phyloP scores from a whole-genome alignment of 1,140 invertebrate genomes.

The Aphaenogaster floridana region DNA sequence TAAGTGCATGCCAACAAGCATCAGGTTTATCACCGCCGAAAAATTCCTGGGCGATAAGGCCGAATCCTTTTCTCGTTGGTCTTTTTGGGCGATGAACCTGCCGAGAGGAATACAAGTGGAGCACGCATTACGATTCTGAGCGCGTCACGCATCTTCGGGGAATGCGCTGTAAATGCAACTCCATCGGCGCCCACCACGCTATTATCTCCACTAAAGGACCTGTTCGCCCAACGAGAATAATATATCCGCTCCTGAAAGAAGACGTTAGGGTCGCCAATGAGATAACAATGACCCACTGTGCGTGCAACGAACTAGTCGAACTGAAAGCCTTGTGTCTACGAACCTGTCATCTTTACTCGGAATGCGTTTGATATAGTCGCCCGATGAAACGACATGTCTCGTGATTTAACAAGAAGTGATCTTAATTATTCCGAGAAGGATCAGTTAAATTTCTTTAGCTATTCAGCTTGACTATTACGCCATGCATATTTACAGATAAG shows the following conservation, averaged over 20 bases:
- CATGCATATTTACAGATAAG: neutral
- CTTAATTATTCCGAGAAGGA: constrained; percentile 45
- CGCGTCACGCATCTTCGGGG: constrained; percentile 69
- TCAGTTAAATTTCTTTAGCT: constrained; percentile 7
- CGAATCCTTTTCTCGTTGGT: constrained; percentile 34
- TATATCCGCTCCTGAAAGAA: constrained; percentile 23
- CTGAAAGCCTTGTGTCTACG: constrained; percentile 55
- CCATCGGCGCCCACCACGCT: constrained; percentile 29
- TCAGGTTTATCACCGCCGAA: constrained; percentile 17
- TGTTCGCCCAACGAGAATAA: constrained; percentile 51
- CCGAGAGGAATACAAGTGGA: constrained; percentile 72
- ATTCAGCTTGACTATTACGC: neutral
- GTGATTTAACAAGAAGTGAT: constrained; percentile 49
- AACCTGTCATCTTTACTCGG: constrained; percentile 48
- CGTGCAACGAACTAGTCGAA: constrained; percentile 54
- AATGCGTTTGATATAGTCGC: constrained; percentile 34
- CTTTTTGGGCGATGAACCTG: constrained; percentile 70
- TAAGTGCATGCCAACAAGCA: neutral
- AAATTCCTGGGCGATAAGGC: constrained; percentile 67
- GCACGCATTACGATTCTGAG: constrained; percentile 72
- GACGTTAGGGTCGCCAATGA: constrained; percentile 69
- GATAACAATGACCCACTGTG: constrained; percentile 76
- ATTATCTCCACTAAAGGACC: constrained; percentile 55
- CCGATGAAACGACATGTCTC: constrained; percentile 11
- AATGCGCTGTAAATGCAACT: constrained; percentile 60